Base-by-base conservation (phyloP, 2,797 vertebrate genomes). In the Silurus aristotelis region DNA sequence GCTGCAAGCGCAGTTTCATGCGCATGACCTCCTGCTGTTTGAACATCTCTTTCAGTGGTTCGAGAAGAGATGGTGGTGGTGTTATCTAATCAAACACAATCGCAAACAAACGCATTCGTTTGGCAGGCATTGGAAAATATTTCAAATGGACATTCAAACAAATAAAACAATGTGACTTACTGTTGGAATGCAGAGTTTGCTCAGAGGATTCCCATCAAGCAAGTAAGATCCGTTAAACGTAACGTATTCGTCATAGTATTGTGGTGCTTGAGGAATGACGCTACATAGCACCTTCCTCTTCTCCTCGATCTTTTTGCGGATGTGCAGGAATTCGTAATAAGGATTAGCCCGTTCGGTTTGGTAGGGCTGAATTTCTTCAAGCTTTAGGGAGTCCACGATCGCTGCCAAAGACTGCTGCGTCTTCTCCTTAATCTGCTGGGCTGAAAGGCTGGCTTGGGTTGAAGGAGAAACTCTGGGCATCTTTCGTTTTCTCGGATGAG, bases 211-310 rank as follows among this genome's bases (percentile, higher is more conserved):
- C 90, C 98, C 98, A 83, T 99, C 98, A 86, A 99, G 92, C 80
- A 99, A 95, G 92, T 99, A 99, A 9, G 98, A 99, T 82, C 98
- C 98, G 61, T 99, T 99, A 93, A 99, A 99, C 25, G 98, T 99
- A 89, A 99, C 97, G 14, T 99, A 99, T 83, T 99, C 98, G 67
- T 99, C 98, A 0, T 99, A 99, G 95, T 97, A 99, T 90, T 99
- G 98, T n/a, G 98, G 98, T 1, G 98, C 97, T 90, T 99, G 98
- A 55, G 98, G 98, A 79, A 95, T 98, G 88, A 99, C 98, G 58
- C 97, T 99, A 92, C 97, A 99, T 82, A 99, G 87, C 88, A 99
- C 95, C 91, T 99, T 99, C 91, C 97, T 97, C 89, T 98, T 99
- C 94, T 99, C 98, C 92, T 99, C 98, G 70, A 99, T 98, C 93